phyloP scores from a whole-genome alignment of 2,888 invertebrate genomes.

The Melikaiella ostensackeni region DNA sequence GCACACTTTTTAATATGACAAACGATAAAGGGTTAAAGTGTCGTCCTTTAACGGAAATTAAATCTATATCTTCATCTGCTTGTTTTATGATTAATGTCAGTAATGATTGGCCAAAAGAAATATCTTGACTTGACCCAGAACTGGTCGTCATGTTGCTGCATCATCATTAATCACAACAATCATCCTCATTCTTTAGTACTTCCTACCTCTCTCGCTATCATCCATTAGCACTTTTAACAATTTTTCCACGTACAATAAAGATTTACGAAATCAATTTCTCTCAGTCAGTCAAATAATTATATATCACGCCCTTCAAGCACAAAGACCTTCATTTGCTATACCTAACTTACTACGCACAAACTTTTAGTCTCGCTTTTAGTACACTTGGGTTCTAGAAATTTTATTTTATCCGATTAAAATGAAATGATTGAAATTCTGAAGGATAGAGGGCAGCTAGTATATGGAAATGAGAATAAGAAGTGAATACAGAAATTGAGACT shows the following conservation, averaged over 20 bases:
- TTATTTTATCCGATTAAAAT: background rate
- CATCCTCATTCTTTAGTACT: conserved; percentile 1
- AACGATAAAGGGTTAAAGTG: background rate
- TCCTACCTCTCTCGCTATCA: background rate
- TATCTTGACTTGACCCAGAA: background rate
- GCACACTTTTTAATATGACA: background rate
- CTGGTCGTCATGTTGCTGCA: background rate
- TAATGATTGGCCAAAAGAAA: background rate
- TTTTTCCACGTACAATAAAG: background rate
- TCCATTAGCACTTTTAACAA: background rate
- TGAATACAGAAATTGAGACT: conserved; percentile 3
- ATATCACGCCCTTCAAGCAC: background rate
- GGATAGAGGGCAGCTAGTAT: background rate
- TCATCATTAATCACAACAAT: conserved; percentile 7
- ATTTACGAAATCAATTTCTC: conserved; percentile 4
- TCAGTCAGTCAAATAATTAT: background rate
- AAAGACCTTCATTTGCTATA: too few relatives aligned
- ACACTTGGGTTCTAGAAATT: background rate
- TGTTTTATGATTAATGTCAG: background rate
- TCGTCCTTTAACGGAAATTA: background rate
- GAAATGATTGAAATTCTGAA: background rate
- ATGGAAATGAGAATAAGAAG: background rate
- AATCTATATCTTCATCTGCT: background rate
- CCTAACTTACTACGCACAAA: too few relatives aligned
- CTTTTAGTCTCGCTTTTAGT: too few relatives aligned